Evolutionary conservation across 2,797 vertebrate genomes (phyloP).

Genomic region (Odontamblyopus rebecca): DNA sequence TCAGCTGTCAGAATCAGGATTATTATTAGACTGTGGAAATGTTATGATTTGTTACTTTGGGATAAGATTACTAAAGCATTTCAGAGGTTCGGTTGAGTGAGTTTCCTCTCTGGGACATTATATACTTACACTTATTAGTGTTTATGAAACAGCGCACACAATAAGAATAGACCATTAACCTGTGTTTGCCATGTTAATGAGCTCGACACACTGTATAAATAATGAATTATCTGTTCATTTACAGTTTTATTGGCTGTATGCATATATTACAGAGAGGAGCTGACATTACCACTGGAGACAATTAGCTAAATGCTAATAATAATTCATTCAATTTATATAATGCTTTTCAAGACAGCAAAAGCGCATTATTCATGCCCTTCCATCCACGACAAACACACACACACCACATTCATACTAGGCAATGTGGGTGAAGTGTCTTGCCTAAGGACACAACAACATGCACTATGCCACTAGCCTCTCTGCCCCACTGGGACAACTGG

Average conservation of each 20-base stretch:
- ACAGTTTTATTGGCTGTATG: neutral
- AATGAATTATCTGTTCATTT: constrained; percentile 13
- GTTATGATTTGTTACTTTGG: constrained; percentile 22
- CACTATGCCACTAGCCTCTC: too few species aligned
- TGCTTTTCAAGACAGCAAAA: too few species aligned
- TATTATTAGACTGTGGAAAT: constrained; percentile 42
- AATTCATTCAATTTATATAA: too few species aligned
- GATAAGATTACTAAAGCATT: constrained; percentile 46
- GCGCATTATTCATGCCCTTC: too few species aligned
- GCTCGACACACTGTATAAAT: neutral
- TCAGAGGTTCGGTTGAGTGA: constrained; percentile 7
- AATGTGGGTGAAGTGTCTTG: too few species aligned
- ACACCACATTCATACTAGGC: too few species aligned
- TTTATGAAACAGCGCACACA: constrained; percentile 1
- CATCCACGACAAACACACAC: too few species aligned
- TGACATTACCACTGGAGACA: neutral
- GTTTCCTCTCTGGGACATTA: neutral
- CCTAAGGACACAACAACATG: too few species aligned
- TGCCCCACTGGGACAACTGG: too few species aligned
- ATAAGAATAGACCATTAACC: constrained; percentile 3
- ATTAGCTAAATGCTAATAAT: neutral
- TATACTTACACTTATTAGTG: neutral
- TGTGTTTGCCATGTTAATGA: constrained; percentile 6
- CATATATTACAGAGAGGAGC: neutral
- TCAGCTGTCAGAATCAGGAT: constrained; percentile 14